These are phyloP conservation scores for Ammodytes marinus DNA, from an alignment of 2,113 vertebrate species.

Conservation along the genomic window DNA sequence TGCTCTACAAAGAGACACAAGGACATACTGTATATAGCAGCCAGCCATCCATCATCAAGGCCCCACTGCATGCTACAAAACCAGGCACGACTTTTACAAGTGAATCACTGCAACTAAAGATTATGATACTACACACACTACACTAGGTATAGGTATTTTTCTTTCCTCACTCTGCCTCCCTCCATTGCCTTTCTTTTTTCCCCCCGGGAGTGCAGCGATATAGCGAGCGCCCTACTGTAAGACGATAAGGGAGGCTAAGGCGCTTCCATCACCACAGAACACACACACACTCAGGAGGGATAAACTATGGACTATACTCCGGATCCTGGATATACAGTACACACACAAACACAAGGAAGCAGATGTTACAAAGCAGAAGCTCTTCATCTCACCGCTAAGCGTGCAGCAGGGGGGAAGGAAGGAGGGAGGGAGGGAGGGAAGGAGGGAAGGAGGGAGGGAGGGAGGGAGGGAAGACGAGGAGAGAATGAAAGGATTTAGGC, in stretches of 20 bases:
- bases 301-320: slow-evolving; percentile 76
- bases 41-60: neutral
- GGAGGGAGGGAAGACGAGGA: slow-evolving; percentile 62
- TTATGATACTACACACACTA: slow-evolving; percentile 16
- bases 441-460: slow-evolving; percentile 65
- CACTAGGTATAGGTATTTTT: slow-evolving; percentile 28
- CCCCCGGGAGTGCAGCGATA: slow-evolving; percentile 44
- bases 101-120: slow-evolving; percentile 41
- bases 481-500: slow-evolving; percentile 77
- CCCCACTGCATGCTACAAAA: slow-evolving; percentile 5
- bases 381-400: slow-evolving; percentile 68
- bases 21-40: neutral
- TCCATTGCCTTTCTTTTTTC: slow-evolving; percentile 27
- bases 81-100: slow-evolving; percentile 15
- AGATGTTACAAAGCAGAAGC: slow-evolving; percentile 74
- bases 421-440: slow-evolving; percentile 54
- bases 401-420: slow-evolving; percentile 17
- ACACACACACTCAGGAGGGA: slow-evolving; percentile 73
- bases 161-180: slow-evolving; percentile 16
- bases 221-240: slow-evolving; percentile 55
- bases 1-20: slow-evolving; percentile 22
- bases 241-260: slow-evolving; percentile 75
- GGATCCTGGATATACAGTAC: slow-evolving; percentile 71
- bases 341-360: slow-evolving; percentile 72
- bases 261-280: slow-evolving; percentile 74